Conservation (phyloP, 2,113 vertebrate species). For the Heptranchias perlo region DNA sequence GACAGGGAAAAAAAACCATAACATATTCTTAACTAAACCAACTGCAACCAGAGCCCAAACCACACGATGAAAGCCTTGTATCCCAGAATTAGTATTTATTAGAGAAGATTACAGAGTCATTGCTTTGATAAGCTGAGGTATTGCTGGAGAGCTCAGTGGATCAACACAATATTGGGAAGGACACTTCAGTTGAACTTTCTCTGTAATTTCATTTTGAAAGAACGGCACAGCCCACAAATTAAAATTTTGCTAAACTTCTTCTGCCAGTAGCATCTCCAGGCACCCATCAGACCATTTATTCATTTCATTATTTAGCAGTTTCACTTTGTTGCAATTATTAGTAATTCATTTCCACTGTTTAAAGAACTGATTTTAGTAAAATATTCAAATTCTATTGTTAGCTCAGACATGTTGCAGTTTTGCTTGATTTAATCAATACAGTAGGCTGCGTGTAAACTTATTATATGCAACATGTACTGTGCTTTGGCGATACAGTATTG, state of each 20-base stretch:
- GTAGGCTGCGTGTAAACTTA: background rate
- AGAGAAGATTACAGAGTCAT: background rate
- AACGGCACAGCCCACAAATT: background rate
- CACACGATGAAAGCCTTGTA: background rate
- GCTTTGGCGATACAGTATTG: background rate
- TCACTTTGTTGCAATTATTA: background rate
- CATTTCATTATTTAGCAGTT: background rate
- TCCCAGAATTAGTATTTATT: slow-evolving; percentile 24
- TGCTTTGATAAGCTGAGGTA: background rate
- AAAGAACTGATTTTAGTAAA: background rate
- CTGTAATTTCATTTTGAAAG: background rate
- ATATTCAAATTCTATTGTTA: background rate
- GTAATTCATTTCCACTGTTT: background rate
- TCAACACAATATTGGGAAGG: background rate
- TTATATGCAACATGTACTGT: background rate
- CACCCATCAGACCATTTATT: background rate
- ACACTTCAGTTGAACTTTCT: background rate
- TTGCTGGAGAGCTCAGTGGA: background rate
- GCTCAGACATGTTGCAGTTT: background rate
- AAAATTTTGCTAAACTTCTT: background rate
- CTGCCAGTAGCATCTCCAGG: background rate
- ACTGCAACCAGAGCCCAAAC: background rate
- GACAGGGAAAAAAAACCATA: background rate
- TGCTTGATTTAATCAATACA: background rate
- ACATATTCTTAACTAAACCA: slow-evolving; percentile 11